Evolutionary conservation across 1,140 invertebrate genomes (phyloP), one percentile per base, ranked within the genome.

Genomic region (Homarus americanus): DNA sequence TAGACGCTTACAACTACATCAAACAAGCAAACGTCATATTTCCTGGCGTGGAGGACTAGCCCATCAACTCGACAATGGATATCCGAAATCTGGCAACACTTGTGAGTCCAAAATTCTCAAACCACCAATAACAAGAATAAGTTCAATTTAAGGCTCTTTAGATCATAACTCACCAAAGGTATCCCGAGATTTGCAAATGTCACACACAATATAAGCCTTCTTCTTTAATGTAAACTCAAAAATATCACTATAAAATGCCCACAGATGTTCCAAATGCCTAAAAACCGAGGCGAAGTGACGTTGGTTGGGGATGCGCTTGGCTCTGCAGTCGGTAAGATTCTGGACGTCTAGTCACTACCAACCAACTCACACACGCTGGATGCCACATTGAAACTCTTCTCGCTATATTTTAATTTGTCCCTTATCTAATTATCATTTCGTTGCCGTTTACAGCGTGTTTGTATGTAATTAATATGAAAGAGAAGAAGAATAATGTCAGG

Each of bases 31-130:
- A 82, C 79, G 79, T 82, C 79, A 63, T 82, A 36, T 78, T 75
- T 44, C 32, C 28, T n/a, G 15, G 79, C 41, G n/a, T 32, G 78
- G 44, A 32, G 75, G 40, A 10, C 34, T 20, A 12, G 34, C 75
- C 44, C n/a, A 34, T 7, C 72, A 75, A 15, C 38, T 40, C 72
- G 41, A 53, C 79, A 36, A 82, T 34, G 41, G 82, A 34, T 87
- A 87, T 87, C 86, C 86, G 9, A n/a, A 36, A 80, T 87, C 32
- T 87, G 86, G 86, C 86, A 87, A 87, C 86, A 87, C 86, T 87
- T 53, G 24, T 20, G 76, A 53, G 49, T 34, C 86, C 53, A 15
- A 78, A 41, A 69, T 87, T 28, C 76, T 66, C 5, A 40, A 49
- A 41, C n/a, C 83, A 85, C 63, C 82, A 85, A 85, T 82, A 82